Evolutionary conservation across 2,797 vertebrate genomes (phyloP).

Genomic region (Erethizon dorsatum): DNA sequence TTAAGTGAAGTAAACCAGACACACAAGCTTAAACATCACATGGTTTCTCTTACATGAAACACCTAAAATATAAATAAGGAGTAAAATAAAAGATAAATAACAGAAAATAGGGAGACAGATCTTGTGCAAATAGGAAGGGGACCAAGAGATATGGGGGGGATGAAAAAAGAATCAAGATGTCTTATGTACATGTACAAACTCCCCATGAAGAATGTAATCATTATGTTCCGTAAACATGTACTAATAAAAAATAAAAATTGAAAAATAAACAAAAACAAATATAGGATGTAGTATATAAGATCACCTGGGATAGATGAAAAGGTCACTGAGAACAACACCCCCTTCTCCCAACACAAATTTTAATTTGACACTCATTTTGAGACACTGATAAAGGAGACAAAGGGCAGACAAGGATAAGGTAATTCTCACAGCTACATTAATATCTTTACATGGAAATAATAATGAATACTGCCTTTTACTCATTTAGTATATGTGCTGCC

Average conservation of each 20-base stretch:
- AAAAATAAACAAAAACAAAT: background rate
- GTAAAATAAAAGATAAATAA: background rate
- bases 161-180: background rate
- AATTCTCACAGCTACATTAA: background rate
- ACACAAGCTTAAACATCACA: background rate
- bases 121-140: background rate
- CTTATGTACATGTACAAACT: background rate
- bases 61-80: background rate
- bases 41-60: background rate
- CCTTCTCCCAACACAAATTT: background rate
- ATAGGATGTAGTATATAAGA: background rate
- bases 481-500: background rate
- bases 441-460: background rate
- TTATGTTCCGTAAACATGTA: background rate
- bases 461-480: background rate
- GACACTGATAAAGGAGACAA: conserved; percentile 28
- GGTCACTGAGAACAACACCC: background rate
- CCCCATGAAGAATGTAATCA: background rate
- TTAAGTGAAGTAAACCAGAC: background rate
- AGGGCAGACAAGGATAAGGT: background rate
- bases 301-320: background rate
- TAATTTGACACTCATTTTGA: conserved; percentile 34
- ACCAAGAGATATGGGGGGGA: background rate
- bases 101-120: background rate
- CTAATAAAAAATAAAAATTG: background rate